Percentiles rank a stretch among this genome's conserved stretches.
Conservation (phyloP, 2,113 vertebrate genomes). For the Nibea coibor region DNA sequence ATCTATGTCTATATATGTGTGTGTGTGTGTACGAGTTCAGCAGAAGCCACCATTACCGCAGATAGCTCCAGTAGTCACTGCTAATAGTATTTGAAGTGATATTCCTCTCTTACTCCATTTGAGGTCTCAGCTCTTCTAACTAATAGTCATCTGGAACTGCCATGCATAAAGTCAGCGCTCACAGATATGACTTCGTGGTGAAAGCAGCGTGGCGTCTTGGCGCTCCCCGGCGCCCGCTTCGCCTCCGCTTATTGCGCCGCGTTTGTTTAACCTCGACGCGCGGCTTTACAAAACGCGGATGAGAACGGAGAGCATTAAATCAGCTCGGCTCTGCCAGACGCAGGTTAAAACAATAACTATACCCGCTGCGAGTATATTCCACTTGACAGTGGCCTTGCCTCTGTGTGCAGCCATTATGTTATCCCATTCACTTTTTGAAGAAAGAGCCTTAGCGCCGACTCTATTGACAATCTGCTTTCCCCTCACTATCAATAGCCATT, state of each 20-base stretch:
- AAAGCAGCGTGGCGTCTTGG: background rate
- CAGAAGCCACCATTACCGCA: background rate
- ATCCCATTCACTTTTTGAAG: constrained; percentile 43
- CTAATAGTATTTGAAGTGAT: background rate
- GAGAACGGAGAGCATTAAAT: constrained; percentile 19
- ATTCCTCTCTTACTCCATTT: constrained; percentile 35
- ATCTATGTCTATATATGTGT: background rate
- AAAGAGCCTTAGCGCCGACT: constrained; percentile 40
- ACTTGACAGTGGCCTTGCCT: constrained; percentile 25
- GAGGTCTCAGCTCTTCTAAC: constrained; percentile 2
- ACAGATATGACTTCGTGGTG: background rate
- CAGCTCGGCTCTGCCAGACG: background rate
- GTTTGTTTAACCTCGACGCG: background rate
- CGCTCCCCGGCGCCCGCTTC: background rate
- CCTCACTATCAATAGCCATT: constrained; percentile 72
- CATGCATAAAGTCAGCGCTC: background rate
- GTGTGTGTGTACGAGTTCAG: constrained; percentile 19
- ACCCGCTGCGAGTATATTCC: constrained; percentile 9
- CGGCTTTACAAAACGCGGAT: background rate
- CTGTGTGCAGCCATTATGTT: constrained; percentile 32
- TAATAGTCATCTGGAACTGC: constrained; percentile 6
- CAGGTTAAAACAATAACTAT: constrained; percentile 40
- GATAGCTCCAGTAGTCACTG: constrained; percentile 3
- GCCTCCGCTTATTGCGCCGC: background rate
- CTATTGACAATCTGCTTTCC: constrained; percentile 71